Evolutionary conservation across 2,113 vertebrate species (phyloP), one percentile per base, ranked within the genome.

Genomic region (Ornithorhynchus anatinus): DNA sequence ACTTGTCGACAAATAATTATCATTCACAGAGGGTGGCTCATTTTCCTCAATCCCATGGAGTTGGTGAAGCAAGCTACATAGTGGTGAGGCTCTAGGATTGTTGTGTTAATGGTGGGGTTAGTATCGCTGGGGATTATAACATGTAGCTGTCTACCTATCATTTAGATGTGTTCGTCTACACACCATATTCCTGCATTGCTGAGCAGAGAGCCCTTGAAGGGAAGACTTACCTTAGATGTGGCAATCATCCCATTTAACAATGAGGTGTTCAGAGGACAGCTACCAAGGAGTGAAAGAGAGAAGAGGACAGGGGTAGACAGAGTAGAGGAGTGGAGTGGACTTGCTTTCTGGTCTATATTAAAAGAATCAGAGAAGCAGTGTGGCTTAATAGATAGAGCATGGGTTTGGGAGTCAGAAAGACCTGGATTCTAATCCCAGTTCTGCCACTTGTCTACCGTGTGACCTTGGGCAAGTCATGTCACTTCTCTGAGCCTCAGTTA

Each of bases 11-110:
- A 15, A 17, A 25, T 14, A 22, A 42, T 25, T 50, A 16, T 22
- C 76, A 32, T 44, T 80, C 45, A 7, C 51, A 54, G 65, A 61
- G 39, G 10, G 54, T 9, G 13, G 40, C 10, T 71, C 77, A 14
- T 58, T 75, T 71, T 1, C 0, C 20, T 32, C 23, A 40, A 19
- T 44, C 7, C 31, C 47, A 59, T 8, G 25, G 23, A 65, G 39
- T 44, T 14, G n/a, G 10, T 10, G 57, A 27, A 67, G 29, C 5
- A 10, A 15, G 1, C 38, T 10, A 12, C 43, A 22, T n/a, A 9
- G 17, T 15, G 27, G 14, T n/a, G 31, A 16, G n/a, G 33, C 16
- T 10, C n/a, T 6, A 69, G 8, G 54, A 10, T 16, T 20, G 0
- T 31, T 36, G 51, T 10, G 29, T 1, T 3, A 5, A 11, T 1